Base-by-base conservation (phyloP, 2,888 invertebrate genomes). In the Baronia brevicornis region DNA sequence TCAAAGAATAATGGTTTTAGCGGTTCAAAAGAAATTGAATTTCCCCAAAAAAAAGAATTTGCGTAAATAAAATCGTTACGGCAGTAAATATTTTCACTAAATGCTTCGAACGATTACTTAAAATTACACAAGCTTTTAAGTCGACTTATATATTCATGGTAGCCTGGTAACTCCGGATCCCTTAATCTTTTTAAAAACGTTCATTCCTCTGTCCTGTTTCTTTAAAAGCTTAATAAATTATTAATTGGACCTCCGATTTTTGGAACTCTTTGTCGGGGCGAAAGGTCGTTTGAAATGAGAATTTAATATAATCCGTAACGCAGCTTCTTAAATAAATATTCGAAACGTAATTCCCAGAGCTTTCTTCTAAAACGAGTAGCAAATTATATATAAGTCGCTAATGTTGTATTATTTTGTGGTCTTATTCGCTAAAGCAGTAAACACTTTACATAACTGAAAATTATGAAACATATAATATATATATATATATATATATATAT, bases 201-300 rank as follows among this genome's bases (percentile, higher is more conserved):
- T 66, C 56, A 52, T 65, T 70, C 54, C 37, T 38, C 41, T 47
- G 51, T 57, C 44, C 54, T 46, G 50, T 49, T 61, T 52, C 59
- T 62, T 62, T 64, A 65, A 72, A 63, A 70, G 70, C 66, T 52
- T 68, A 54, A 63, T 75, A 69, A 68, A 75, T 73, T 51, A 70
- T 69, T 72, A 71, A 77, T 66, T 65, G 54, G 52, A 51, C 46
- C 45, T 53, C 43, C n/a, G n/a, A 47, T 61, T 64, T 62, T 59
- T 51, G 37, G 47, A 50, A 67, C 62, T 56, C 62, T 62, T 55
- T 61, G 53, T 47, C 44, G 45, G 42, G 37, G 36, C 38, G 51
- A 54, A 54, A 54, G 55, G 33, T 38, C 33, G 25, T 32, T 20
- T 43, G 45, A 45, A 44, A 36, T 41, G 33, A 36, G 39, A 44